Percentiles rank a stretch among this genome's conserved stretches.
Conservation (phyloP, 1,140 invertebrate genomes). For the Doryteuthis pealeii region DNA sequence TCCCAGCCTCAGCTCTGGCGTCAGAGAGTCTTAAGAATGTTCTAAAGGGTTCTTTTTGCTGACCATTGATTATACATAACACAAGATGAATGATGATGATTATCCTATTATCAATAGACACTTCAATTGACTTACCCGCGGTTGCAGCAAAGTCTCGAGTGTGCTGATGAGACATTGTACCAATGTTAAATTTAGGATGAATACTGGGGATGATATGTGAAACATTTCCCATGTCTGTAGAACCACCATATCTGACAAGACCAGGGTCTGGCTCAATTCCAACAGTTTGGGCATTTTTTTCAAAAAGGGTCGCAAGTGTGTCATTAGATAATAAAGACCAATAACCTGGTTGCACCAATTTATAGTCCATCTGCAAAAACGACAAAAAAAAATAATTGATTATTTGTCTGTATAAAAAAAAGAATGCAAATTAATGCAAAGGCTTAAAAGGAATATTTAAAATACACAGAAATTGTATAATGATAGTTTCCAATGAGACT, state of each 20-base stretch:
- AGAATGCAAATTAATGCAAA: no score
- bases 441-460: no score
- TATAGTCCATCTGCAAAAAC: slow-evolving; percentile 21
- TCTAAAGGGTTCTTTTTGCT: no score
- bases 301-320: slow-evolving; percentile 29
- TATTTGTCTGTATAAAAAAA: no score
- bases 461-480: no score
- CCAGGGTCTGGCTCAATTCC: slow-evolving; percentile 13
- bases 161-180: slow-evolving; percentile 42
- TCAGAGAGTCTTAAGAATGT: no score
- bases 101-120: no score
- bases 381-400: no score
- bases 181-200: slow-evolving; percentile 54
- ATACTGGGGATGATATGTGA: slow-evolving; percentile 56
- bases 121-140: slow-evolving; percentile 33
- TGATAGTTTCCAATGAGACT: no score
- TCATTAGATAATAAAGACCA: slow-evolving; percentile 36
- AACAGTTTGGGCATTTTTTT: slow-evolving; percentile 30
- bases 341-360: slow-evolving; percentile 21
- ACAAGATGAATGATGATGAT: no score
- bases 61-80: no score
- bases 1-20: no score
- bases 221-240: slow-evolving; percentile 57
- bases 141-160: slow-evolving; percentile 47
- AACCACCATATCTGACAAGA: slow-evolving; percentile 24